Evolutionary conservation across 2,797 vertebrate genomes (phyloP), one percentile per base, ranked within the genome.

Genomic region (Pelobates cultripes): DNA sequence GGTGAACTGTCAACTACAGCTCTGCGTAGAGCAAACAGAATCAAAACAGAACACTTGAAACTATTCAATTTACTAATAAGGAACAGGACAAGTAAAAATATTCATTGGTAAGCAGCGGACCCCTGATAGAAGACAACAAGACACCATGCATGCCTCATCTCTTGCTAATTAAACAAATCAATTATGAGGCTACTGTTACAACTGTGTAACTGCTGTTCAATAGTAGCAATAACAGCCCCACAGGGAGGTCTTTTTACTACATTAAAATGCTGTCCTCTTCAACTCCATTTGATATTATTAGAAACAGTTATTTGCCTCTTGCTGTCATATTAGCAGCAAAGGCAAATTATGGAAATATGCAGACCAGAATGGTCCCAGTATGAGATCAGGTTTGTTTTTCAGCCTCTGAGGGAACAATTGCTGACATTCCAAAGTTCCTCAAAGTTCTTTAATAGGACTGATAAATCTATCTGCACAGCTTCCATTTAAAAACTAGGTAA

Each of bases 131-230:
- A 90, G 91, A 96, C 96, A 95, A 96, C 96, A 97, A 94, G 95
- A 95, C 87, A 90, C 89, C 91, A 90, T 87, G 85, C 90, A 91
- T 94, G 93, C 94, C 95, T 94, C 94, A 95, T 97, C 95, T 97
- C 95, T 89, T 93, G 96, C 96, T 98, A 99, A 99, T 99, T 99
- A 99, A 99, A 98, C 94, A 94, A 98, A 99, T 99, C 97, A 99
- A 98, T 99, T 99, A 98, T 96, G 94, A 95, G 92, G 93, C 95
- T 96, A 94, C 95, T 95, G 95, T 96, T 92, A 93, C 95, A 95
- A 95, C 96, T 93, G 95, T 94, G 95, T 96, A 96, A 97, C 96
- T 97, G 96, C 97, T 98, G 96, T 97, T 96, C 94, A 94, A 93
- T 91, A 93, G 94, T 91, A 91, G 94, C 94, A 95, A 92, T 96